These are phyloP conservation scores for Gnathonemus echidnorhynchus DNA, from an alignment of 2,113 vertebrate species.

Conservation along the genomic window DNA sequence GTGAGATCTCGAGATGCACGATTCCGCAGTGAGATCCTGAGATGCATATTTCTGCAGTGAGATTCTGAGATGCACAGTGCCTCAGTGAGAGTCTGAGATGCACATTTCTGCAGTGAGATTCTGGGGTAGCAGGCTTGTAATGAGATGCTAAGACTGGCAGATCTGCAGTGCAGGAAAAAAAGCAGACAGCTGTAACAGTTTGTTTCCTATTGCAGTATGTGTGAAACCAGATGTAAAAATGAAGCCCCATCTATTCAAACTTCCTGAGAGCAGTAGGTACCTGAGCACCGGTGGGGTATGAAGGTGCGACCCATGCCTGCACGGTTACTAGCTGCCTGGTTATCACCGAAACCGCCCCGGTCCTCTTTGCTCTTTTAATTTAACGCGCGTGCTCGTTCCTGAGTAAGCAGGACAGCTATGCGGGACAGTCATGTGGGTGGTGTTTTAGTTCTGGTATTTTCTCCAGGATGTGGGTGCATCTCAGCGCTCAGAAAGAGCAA, in stretches of 20 bases:
- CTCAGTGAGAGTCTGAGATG: not conserved
- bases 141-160: not conserved
- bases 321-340: not conserved
- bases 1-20: not conserved
- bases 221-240: not conserved
- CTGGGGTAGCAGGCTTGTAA: not conserved
- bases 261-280: not conserved
- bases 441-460: not conserved
- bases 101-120: not conserved
- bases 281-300: not conserved
- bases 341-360: not conserved
- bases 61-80: not conserved
- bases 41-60: not conserved
- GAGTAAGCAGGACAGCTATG: not conserved
- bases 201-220: not conserved
- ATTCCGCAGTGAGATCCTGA: not conserved
- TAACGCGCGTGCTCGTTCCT: not conserved
- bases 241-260: not conserved
- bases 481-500: not conserved
- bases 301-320: not conserved
- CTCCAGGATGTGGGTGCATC: not conserved
- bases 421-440: not conserved
- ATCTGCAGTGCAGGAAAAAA: not conserved
- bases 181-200: not conserved
- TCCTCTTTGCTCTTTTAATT: not conserved